Evolutionary conservation across 2,113 vertebrate genomes (phyloP).

Genomic region (Oreochromis niloticus): DNA sequence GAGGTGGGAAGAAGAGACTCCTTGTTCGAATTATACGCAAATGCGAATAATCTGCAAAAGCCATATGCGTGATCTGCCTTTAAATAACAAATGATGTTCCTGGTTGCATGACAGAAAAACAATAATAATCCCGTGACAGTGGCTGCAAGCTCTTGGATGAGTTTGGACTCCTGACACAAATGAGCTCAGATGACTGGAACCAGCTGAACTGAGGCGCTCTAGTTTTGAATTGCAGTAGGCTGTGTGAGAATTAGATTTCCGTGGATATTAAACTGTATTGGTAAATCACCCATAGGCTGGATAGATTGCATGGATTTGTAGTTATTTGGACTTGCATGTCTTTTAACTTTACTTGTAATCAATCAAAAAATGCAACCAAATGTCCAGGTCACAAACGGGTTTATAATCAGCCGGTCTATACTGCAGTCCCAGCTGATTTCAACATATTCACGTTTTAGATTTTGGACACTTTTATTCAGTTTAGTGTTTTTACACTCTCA

Average conservation of each 20-base stretch:
- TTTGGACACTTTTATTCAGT: background rate
- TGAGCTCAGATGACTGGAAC: background rate
- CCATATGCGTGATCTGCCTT: slow-evolving; percentile 7
- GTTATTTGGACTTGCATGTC: background rate
- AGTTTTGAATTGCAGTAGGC: background rate
- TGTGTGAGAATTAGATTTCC: background rate
- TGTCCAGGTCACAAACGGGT: accelerated
- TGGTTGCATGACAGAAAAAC: slow-evolving; percentile 18
- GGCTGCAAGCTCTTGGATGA: background rate
- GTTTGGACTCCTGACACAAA: background rate
- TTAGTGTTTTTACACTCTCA: background rate
- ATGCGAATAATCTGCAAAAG: background rate
- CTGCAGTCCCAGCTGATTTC: background rate
- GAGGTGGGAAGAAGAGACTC: background rate
- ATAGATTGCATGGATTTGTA: background rate
- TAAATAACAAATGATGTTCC: slow-evolving; percentile 12
- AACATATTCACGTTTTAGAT: background rate
- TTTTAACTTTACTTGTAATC: background rate
- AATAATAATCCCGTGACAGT: slow-evolving; percentile 8
- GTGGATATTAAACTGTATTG: background rate
- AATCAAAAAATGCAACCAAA: background rate
- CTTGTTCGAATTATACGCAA: slow-evolving; percentile 31
- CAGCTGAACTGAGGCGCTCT: background rate
- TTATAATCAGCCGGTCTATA: background rate
- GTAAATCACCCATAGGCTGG: background rate